Base-by-base conservation (phyloP, 2,888 invertebrate genomes). In the Adelognathus sp. region DNA sequence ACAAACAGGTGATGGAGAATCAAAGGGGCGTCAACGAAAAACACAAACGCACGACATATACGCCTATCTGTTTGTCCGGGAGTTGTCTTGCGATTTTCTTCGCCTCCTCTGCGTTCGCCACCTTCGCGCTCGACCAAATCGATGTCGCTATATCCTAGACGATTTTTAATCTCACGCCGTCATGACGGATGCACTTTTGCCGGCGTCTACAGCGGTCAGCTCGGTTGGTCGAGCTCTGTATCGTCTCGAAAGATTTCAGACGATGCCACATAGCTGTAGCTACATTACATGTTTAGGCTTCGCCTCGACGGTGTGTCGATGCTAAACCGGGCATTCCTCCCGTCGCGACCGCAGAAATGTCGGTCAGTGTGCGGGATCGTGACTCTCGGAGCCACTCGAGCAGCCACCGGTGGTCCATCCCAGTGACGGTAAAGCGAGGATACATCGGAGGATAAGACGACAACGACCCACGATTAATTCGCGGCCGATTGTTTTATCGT, bases 321-420 rank as follows among this genome's bases (percentile, higher is more conserved):
- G 66, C 71, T 44, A 60, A 14, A 18, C 36, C 44, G 54, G 74
- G 79, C 79, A 84, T 86, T 86, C 83, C 84, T 60, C 63, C 56
- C 56, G 76, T 70, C 63, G 52, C 33, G 72, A 84, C 87, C 86
- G 72, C 84, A 86, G 82, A 84, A 87, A 87, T 87, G 85, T 86
- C 84, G 86, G 84, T 85, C 83, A 86, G 80, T 80, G 77, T 83
- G 83, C 76, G 79, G 77, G 79, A 69, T 80, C 61, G 64, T 71
- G 46, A 16, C 18, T 64, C 41, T 63, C 39, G 14, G 56, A 58
- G 39, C 67, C 67, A 31, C 66, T 77, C 33, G 72, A 61, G 54
- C 74, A 61, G 54, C 74, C 81, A 73, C 73, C 71, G 77, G 80
- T 84, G 85, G 86, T 86, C 82, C 74, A 75, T 56, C 75, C 74